phyloP scores from a whole-genome alignment of 2,113 vertebrate species.

The Corythornis vintsioides region DNA sequence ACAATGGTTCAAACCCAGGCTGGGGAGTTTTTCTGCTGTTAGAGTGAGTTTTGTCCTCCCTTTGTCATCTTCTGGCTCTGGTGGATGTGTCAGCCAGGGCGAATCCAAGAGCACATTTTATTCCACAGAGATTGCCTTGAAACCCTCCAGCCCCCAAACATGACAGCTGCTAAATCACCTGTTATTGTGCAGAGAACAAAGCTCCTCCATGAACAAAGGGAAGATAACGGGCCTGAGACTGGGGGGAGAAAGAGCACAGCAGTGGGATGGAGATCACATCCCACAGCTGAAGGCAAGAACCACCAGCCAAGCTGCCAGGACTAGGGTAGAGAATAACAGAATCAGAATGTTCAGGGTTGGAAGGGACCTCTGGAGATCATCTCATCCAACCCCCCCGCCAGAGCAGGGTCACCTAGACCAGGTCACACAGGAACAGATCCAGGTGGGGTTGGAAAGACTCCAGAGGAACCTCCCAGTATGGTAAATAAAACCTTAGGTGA shows the following conservation, averaged over 20 bases:
- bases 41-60: background rate
- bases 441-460: no score
- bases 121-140: background rate
- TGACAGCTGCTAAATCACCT: constrained; percentile 19
- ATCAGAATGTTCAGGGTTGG: no score
- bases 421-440: no score
- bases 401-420: no score
- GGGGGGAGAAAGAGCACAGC: background rate
- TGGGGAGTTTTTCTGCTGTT: background rate
- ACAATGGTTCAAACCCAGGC: accelerated
- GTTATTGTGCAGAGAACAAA: background rate
- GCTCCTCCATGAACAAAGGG: background rate
- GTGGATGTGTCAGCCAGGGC: background rate
- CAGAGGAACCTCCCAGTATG: background rate
- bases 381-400: no score
- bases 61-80: background rate
- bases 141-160: background rate
- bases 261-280: background rate
- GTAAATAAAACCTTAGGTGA: background rate
- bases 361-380: no score
- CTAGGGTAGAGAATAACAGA: background rate
- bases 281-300: background rate
- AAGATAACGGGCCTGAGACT: background rate
- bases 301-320: background rate
- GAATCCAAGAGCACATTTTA: background rate